phyloP scores from a whole-genome alignment of 2,113 vertebrate genomes.

The Oreotragus oreotragus region DNA sequence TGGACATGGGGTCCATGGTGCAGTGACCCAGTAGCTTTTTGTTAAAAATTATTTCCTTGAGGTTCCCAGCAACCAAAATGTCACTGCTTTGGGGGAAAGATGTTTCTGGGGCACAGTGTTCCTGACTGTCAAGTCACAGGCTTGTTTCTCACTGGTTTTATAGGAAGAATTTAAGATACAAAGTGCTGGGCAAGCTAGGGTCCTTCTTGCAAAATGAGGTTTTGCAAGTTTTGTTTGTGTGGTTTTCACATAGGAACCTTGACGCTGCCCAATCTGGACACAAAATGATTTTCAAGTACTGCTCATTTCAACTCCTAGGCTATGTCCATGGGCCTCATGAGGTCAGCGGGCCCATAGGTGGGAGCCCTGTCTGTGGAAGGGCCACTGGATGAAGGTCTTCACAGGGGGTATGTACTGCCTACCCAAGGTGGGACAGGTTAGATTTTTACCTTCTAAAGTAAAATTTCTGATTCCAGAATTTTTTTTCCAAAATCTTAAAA shows the following conservation, averaged over 20 bases:
- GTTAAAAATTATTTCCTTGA: background rate
- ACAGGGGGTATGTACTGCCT: too few species aligned
- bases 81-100: background rate
- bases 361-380: background rate
- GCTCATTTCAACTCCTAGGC: background rate
- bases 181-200: background rate
- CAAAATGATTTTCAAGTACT: background rate
- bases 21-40: background rate
- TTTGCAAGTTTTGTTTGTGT: background rate
- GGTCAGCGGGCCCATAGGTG: background rate
- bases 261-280: background rate
- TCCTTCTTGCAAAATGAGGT: background rate
- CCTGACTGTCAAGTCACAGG: background rate
- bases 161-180: background rate
- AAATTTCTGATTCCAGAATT: background rate
- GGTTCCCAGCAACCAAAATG: too few species aligned
- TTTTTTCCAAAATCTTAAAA: background rate
- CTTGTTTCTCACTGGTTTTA: background rate
- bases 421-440: background rate
- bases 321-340: background rate
- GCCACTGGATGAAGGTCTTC: background rate
- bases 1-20: background rate
- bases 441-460: background rate
- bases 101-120: background rate
- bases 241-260: background rate